Evolutionary conservation across 1,140 invertebrate genomes (phyloP).

Genomic region (Leptinotarsa lineolata): DNA sequence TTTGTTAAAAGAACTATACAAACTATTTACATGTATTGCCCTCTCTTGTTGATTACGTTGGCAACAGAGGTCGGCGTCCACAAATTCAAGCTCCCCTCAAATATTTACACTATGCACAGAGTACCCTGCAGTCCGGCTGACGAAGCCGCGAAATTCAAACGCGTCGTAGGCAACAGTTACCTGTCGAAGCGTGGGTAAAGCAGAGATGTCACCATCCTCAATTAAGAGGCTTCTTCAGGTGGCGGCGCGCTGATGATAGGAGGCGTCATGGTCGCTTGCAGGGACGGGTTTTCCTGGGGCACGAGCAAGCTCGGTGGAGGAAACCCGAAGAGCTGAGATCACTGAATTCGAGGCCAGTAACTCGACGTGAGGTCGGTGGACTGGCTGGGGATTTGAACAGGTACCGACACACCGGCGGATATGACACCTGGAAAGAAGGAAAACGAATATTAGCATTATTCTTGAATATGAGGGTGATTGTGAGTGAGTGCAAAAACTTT

Average conservation of each 20-base stretch:
- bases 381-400: constrained; percentile 94
- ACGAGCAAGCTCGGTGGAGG: constrained; percentile 65
- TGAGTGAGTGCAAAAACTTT: too few relatives aligned
- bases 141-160: constrained; percentile 10
- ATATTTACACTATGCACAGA: constrained; percentile 42
- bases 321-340: constrained; percentile 76
- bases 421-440: constrained; percentile 78
- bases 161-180: background rate
- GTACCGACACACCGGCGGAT: constrained; percentile 95
- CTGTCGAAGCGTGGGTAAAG: constrained; percentile 18
- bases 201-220: constrained; percentile 6
- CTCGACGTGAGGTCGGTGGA: constrained; percentile 81
- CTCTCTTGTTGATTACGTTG: background rate
- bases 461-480: too few relatives aligned
- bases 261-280: constrained; percentile 49
- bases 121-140: constrained; percentile 58
- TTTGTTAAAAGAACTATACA: background rate
- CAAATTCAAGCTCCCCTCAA: constrained; percentile 20
- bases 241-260: constrained; percentile 55
- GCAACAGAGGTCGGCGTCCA: background rate
- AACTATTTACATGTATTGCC: background rate
- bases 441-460: constrained; percentile 1
- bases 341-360: constrained; percentile 97
- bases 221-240: constrained; percentile 39
- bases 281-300: constrained; percentile 64